phyloP scores from a whole-genome alignment of 2,113 vertebrate species.

The Gopherus flavomarginatus region DNA sequence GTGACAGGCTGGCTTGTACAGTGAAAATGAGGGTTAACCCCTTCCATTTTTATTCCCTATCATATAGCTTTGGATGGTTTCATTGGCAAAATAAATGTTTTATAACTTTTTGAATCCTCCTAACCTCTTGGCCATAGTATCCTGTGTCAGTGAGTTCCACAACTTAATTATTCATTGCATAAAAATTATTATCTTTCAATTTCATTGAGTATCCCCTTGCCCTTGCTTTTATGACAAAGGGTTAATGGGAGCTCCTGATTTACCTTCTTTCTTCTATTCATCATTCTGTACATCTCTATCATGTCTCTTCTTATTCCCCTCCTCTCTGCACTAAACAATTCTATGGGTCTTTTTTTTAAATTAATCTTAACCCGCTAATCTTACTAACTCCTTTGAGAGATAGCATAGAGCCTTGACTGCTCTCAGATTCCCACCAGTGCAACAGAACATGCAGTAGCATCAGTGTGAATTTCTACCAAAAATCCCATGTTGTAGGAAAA shows the following conservation, averaged over 20 bases:
- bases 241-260: too few species aligned
- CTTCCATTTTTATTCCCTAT: neutral
- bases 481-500: constrained; percentile 40
- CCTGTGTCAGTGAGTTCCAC: neutral
- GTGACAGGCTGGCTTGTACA: rapidly evolving
- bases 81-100: neutral
- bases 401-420: neutral
- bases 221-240: too few species aligned
- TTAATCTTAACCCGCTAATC: constrained; percentile 9
- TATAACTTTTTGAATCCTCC: neutral
- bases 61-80: neutral
- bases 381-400: constrained; percentile 35
- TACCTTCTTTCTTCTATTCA: neutral
- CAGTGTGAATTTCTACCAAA: constrained; percentile 19
- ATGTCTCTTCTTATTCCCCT: neutral
- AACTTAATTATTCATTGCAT: neutral
- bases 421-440: constrained; percentile 25
- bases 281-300: neutral
- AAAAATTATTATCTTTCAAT: neutral
- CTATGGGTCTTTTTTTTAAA: neutral
- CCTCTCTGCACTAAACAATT: constrained; percentile 20
- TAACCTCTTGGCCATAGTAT: neutral
- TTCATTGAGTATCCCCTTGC: neutral
- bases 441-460: constrained; percentile 15
- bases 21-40: neutral